A percentile compares a stretch with the other conserved stretches of the same genome.
Evolutionary conservation across 1,140 invertebrate species (phyloP).

Genomic region (Achatina immaculata): DNA sequence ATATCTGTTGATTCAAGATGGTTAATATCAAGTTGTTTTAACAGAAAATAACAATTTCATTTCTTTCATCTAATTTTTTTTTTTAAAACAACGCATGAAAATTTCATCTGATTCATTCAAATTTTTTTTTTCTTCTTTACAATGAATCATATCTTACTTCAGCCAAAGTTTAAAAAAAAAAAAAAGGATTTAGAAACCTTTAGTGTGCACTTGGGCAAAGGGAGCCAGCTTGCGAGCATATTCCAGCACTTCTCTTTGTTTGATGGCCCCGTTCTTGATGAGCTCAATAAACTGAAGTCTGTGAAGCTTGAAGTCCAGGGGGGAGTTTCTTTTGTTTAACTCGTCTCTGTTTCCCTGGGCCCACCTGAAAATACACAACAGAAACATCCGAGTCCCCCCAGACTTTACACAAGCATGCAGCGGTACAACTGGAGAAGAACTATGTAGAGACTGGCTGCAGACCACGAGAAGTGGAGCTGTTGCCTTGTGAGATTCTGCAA

Average conservation of each 20-base stretch:
- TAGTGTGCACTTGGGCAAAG: slow-evolving; percentile 85
- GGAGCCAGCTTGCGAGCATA: slow-evolving; percentile 91
- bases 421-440: too few species aligned
- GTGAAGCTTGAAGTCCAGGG: slow-evolving; percentile 90
- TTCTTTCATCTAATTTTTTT: too few species aligned
- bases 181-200: slow-evolving; percentile 80
- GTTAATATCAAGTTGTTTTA: background rate
- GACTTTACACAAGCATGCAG: too few species aligned
- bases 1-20: slow-evolving; percentile 75
- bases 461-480: too few species aligned
- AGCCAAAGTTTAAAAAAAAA: too few species aligned
- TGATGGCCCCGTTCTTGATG: slow-evolving; percentile 78
- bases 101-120: too few species aligned
- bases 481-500: too few species aligned
- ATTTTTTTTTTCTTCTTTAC: too few species aligned
- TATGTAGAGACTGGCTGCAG: too few species aligned
- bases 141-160: too few species aligned
- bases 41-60: slow-evolving; percentile 9
- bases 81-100: too few species aligned
- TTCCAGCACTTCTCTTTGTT: slow-evolving; percentile 83
- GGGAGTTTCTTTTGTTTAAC: slow-evolving; percentile 74
- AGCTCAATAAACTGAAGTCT: slow-evolving; percentile 81
- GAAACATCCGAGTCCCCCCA: too few species aligned
- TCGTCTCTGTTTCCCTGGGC: slow-evolving; percentile 67
- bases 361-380: slow-evolving; percentile 70